A percentile compares a stretch with the other conserved stretches of the same genome.
phyloP scores from a whole-genome alignment of 2,888 invertebrate species.

The Myathropa florea region DNA sequence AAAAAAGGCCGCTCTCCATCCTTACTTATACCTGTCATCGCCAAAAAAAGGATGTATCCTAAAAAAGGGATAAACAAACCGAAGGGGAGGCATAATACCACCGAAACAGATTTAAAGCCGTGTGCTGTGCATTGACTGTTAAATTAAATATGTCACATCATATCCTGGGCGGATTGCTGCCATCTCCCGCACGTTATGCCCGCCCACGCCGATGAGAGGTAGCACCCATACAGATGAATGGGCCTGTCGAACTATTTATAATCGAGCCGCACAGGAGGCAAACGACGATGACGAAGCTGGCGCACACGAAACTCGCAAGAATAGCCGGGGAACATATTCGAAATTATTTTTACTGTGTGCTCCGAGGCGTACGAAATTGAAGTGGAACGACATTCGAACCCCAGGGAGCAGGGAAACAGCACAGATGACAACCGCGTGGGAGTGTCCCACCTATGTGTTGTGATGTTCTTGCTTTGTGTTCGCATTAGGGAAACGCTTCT shows the following conservation, averaged over 20 bases:
- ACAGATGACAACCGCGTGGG: background rate
- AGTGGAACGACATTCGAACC: background rate
- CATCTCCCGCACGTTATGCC: background rate
- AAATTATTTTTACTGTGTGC: background rate
- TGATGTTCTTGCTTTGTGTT: background rate
- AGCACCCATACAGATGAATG: background rate
- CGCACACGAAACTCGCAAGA: background rate
- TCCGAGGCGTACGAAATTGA: background rate
- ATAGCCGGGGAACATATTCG: background rate
- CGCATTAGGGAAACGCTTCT: background rate
- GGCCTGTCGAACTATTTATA: background rate
- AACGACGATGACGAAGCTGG: background rate
- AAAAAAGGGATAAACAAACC: background rate
- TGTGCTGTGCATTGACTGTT: constrained; percentile 17
- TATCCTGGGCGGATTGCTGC: constrained; percentile 9
- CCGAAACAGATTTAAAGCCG: constrained; percentile 8
- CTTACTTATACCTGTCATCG: background rate
- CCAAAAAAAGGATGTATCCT: background rate
- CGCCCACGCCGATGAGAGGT: background rate
- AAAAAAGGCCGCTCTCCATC: background rate
- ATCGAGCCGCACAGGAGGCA: background rate
- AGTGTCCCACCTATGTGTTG: background rate
- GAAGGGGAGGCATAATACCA: background rate
- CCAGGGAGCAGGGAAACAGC: background rate
- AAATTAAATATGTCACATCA: constrained; percentile 19